phyloP scores from a whole-genome alignment of 2,113 vertebrate genomes.

The Tiliqua scincoides region DNA sequence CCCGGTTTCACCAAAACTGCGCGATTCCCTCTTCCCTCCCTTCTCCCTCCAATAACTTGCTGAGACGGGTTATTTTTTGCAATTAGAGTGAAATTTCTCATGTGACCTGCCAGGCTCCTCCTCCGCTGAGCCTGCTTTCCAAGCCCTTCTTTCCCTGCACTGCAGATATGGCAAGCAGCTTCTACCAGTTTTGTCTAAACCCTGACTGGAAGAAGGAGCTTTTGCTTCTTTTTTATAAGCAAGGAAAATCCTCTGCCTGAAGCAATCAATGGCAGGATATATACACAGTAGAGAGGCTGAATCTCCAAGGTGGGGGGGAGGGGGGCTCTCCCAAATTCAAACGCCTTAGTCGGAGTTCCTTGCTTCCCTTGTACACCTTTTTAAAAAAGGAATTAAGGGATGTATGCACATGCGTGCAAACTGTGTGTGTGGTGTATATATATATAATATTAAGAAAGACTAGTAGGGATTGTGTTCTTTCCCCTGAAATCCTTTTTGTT shows the following conservation, averaged over 20 bases:
- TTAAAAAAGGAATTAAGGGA: background rate
- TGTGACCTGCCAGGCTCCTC: slow-evolving; percentile 55
- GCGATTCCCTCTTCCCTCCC: background rate
- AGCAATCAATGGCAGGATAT: slow-evolving; percentile 2
- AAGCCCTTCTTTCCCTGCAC: slow-evolving; percentile 64
- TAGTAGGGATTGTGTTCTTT: accelerated
- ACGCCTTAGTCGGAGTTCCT: background rate
- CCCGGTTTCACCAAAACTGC: slow-evolving; percentile 45
- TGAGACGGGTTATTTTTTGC: slow-evolving; percentile 63
- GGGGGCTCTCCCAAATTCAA: slow-evolving; percentile 22
- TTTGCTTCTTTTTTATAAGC: slow-evolving; percentile 46
- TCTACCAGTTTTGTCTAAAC: slow-evolving; percentile 53
- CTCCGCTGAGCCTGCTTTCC: slow-evolving; percentile 63
- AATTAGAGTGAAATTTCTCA: slow-evolving; percentile 64
- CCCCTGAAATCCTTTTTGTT: background rate
- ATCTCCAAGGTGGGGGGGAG: slow-evolving; percentile 24
- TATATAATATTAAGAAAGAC: too few species aligned
- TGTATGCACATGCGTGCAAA: too few species aligned
- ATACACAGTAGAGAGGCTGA: slow-evolving; percentile 34
- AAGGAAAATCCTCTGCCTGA: background rate
- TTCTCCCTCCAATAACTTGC: slow-evolving; percentile 36
- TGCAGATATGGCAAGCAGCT: slow-evolving; percentile 69
- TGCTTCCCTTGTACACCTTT: slow-evolving; percentile 16
- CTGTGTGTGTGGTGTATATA: too few species aligned
- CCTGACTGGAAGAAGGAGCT: slow-evolving; percentile 50